Evolutionary conservation across 1,140 invertebrate species (phyloP).

Genomic region (Cepaea nemoralis): DNA sequence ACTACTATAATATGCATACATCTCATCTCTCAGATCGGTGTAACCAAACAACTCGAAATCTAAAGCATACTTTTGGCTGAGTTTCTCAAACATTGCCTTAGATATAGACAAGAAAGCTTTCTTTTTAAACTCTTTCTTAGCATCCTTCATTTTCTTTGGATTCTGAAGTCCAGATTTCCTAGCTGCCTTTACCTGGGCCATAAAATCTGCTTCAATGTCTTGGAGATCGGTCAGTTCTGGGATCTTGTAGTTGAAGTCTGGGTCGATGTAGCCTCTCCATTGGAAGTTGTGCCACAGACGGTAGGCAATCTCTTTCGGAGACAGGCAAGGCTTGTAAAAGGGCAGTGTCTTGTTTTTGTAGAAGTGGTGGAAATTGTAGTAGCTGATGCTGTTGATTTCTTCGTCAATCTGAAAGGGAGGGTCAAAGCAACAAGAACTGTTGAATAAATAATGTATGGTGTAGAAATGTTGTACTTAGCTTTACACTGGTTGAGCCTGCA

Average conservation of each 20-base stretch:
- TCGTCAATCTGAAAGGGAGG: background rate
- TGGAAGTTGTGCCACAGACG: slow-evolving; percentile 8
- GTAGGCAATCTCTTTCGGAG: slow-evolving; percentile 3
- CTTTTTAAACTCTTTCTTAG: background rate
- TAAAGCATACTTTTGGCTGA: background rate
- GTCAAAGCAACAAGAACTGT: too few relatives aligned
- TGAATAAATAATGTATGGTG: too few relatives aligned
- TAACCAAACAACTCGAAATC: slow-evolving; percentile 24
- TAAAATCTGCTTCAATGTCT: background rate
- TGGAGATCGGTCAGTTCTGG: background rate
- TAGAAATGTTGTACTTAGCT: too few relatives aligned
- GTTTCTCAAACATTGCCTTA: background rate
- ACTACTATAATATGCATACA: too few relatives aligned
- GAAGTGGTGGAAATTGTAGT: slow-evolving; percentile 9
- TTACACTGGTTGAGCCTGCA: too few relatives aligned
- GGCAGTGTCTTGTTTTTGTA: background rate
- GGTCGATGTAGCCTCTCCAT: slow-evolving; percentile 25
- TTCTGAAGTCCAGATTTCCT: slow-evolving; percentile 17
- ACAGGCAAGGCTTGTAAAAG: background rate
- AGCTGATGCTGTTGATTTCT: background rate
- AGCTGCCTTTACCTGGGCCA: background rate
- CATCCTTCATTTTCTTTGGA: background rate
- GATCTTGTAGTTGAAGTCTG: background rate
- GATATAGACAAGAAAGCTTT: background rate
- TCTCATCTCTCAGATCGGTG: background rate